Evolutionary conservation across 2,888 invertebrate species (phyloP).

Genomic region (Subacronicta megacephala): DNA sequence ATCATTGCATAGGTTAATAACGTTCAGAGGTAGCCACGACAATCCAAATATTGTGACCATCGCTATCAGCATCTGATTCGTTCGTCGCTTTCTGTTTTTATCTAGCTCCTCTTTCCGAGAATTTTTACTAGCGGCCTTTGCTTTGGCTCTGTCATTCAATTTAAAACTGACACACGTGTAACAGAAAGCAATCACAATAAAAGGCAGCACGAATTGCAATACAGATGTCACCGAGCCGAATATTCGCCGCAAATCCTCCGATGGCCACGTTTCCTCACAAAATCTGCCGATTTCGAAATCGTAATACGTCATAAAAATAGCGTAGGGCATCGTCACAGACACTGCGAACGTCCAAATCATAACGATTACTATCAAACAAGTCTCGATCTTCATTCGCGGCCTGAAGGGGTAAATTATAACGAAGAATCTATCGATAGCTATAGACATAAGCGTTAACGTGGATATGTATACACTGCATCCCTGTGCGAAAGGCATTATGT

Average conservation of each 20-base stretch:
- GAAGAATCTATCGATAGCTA: constrained; percentile 99
- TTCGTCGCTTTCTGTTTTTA: constrained; percentile 96
- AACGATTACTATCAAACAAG: constrained; percentile 95
- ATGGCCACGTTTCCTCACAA: constrained; percentile 98
- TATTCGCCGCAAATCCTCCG: constrained; percentile 92
- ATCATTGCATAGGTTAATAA: constrained; percentile 96
- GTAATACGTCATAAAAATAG: constrained; percentile 93
- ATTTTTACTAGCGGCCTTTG: constrained; percentile 95
- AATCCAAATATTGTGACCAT: constrained; percentile 99
- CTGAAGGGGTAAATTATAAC: constrained; percentile 99
- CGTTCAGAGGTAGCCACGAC: constrained; percentile 98
- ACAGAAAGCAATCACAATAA: constrained; percentile 97
- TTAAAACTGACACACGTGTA: constrained; percentile 97
- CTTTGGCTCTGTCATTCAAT: constrained; percentile 94
- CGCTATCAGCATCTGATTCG: constrained; percentile 98
- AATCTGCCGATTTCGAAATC: constrained; percentile 87
- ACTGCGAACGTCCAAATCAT: constrained; percentile 97
- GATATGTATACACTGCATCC: constrained; percentile 99
- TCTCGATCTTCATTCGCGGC: constrained; percentile 96
- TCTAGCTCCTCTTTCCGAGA: constrained; percentile 97
- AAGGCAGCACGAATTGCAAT: constrained; percentile 98
- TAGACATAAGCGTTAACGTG: constrained; percentile 98
- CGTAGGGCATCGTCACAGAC: constrained; percentile 97
- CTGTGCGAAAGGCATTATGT: constrained; percentile 97
- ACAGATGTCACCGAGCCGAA: constrained; percentile 97